Evolutionary conservation across 2,888 invertebrate species (phyloP).

Genomic region (Griposia aprilina): DNA sequence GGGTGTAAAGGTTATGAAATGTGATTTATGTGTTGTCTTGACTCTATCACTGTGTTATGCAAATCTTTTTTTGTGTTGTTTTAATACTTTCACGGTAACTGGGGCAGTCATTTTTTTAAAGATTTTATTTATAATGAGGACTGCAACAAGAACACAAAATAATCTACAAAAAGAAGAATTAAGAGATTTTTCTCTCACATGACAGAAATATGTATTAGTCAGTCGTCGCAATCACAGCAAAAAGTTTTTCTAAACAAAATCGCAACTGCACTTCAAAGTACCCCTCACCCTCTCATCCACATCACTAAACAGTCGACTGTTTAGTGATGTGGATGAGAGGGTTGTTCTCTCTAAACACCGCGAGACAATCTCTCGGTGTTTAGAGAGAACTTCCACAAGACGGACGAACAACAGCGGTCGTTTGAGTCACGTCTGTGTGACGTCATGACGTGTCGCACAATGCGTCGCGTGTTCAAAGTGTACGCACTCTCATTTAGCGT

Average conservation of each 20-base stretch:
- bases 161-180: neutral
- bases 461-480: constrained; percentile 45
- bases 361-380: constrained; percentile 56
- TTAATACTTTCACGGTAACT: neutral
- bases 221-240: neutral
- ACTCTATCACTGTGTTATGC: neutral
- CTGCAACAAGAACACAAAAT: neutral
- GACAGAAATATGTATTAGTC: neutral
- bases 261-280: constrained; percentile 37
- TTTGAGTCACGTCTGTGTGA: constrained; percentile 40
- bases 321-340: no score
- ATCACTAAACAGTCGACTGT: constrained; percentile 27
- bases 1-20: constrained; percentile 14
- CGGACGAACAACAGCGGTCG: constrained; percentile 54
- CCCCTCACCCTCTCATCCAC: neutral
- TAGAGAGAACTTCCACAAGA: constrained; percentile 54
- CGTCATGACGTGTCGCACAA: constrained; percentile 47
- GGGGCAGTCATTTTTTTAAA: neutral
- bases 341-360: no score
- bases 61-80: neutral
- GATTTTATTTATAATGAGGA: no score
- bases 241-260: neutral
- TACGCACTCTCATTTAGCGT: constrained; percentile 48
- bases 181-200: no score
- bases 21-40: constrained; percentile 16